Base-by-base conservation (phyloP, 2,888 invertebrate genomes). In the Anoplius nigerrimus region DNA sequence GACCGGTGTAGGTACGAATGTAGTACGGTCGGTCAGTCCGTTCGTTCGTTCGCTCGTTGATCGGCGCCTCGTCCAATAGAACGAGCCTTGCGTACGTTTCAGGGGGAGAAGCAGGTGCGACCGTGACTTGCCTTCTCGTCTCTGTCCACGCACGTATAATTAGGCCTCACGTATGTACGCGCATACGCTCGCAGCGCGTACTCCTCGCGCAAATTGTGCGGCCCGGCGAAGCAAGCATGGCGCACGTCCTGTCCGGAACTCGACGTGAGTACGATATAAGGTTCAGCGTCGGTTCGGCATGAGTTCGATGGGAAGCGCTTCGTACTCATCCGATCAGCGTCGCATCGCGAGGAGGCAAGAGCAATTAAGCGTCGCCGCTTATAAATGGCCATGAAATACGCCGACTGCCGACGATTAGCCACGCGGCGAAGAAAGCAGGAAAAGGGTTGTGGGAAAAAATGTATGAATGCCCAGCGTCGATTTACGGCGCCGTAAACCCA, bases 41-140 rank as follows among this genome's bases (percentile, higher is more conserved):
- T 76, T 57, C 57, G 73, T 76, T 71, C 55, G 76, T 81, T 74
- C 75, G 76, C 72, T 67, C 72, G 72, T 78, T 78, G 80, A 77
- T 79, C 78, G 79, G 75, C 76, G 76, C 83, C 76, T 81, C 78
- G 73, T 63, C 69, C 70, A 72, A 75, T 71, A 56, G 78, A 75
- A 71, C 69, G 68, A 76, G 72, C 74, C 83, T 80, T 80, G 82
- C 79, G 80, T 79, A 79, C 71, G 68, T 70, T 69, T 34, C 34
- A 8, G 34, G 66, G 63, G 71, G 69, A 18, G 54, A 65, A 79
- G 84, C 87, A 87, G 87, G 86, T 87, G 86, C 83, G 77, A 78
- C 75, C 80, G 76, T 82, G 83, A 85, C 86, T 86, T 79, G 84
- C 80, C 80, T 80, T 81, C 77, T 75, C 73, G 70, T 68, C 56